phyloP scores from a whole-genome alignment of 2,888 invertebrate genomes.

The Metellina segmentata region DNA sequence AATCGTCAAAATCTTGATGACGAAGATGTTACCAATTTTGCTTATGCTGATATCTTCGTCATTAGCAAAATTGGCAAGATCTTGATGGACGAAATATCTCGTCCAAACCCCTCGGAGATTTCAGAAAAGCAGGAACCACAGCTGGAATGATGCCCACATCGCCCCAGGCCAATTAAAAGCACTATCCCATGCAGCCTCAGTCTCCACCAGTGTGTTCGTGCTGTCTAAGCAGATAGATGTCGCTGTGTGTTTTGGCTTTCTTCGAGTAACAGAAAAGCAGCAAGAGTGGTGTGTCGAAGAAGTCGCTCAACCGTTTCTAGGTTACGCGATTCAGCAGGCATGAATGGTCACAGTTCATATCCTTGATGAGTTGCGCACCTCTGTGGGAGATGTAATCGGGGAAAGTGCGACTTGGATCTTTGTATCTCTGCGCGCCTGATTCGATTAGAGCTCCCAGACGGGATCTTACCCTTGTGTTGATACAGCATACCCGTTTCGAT shows the following conservation, averaged over 20 bases:
- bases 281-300: not conserved
- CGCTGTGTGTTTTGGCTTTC: not conserved
- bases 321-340: constrained; percentile 56
- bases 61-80: not conserved
- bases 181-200: too few relatives aligned
- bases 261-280: not conserved
- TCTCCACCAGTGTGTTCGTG: not conserved
- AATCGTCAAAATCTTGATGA: too few relatives aligned
- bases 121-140: constrained; percentile 14
- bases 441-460: too few relatives aligned
- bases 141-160: not conserved
- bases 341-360: constrained; percentile 28
- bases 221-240: not conserved
- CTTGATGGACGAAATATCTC: too few relatives aligned
- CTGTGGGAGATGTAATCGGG: constrained; percentile 23
- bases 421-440: too few relatives aligned
- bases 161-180: not conserved
- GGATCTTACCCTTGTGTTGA: too few relatives aligned
- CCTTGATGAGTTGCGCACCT: constrained; percentile 12
- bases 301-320: constrained; percentile 43
- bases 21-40: too few relatives aligned
- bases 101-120: too few relatives aligned
- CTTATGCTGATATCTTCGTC: not conserved
- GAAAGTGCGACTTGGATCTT: constrained; percentile 22
- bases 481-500: too few relatives aligned